Conservation (phyloP, 2,797 vertebrate genomes). For the Syndactyla subalaris region DNA sequence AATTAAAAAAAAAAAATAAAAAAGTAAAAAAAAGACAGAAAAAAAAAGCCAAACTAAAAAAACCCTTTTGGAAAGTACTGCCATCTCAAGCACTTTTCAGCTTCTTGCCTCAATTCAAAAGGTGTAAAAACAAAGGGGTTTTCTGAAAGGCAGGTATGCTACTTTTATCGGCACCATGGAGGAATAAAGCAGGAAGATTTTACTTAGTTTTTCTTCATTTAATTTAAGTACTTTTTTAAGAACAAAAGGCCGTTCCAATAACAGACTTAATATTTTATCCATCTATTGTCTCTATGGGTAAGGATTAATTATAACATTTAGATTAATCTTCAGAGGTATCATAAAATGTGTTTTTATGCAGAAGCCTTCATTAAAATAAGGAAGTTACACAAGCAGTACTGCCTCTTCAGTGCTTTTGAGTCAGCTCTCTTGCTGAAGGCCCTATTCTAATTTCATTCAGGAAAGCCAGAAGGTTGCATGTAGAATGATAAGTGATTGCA, state of each 20-base stretch:
- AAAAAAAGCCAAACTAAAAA: not conserved
- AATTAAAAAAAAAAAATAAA: not conserved
- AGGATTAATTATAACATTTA: not conserved
- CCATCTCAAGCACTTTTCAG: not conserved
- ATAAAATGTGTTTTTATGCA: not conserved
- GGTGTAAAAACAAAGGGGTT: not conserved
- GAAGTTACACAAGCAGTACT: not conserved
- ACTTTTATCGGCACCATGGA: not conserved
- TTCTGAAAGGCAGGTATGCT: not conserved
- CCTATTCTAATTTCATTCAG: not conserved
- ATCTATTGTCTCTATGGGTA: not conserved
- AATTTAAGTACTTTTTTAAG: not conserved
- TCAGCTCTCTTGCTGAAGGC: not conserved
- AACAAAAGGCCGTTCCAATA: not conserved
- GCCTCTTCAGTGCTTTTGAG: not conserved
- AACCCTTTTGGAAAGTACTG: not conserved
- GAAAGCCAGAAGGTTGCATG: not conserved
- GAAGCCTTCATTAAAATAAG: constrained; percentile 2
- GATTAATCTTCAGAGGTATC: not conserved
- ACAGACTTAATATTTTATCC: not conserved
- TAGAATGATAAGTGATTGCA: not conserved
- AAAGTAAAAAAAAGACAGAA: not conserved
- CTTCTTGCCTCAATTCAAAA: not conserved
- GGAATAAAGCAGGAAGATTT: not conserved
- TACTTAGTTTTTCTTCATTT: not conserved